Evolutionary conservation across 2,888 invertebrate species (phyloP), one percentile per base, ranked within the genome.

Genomic region (Diarsia mendica): DNA sequence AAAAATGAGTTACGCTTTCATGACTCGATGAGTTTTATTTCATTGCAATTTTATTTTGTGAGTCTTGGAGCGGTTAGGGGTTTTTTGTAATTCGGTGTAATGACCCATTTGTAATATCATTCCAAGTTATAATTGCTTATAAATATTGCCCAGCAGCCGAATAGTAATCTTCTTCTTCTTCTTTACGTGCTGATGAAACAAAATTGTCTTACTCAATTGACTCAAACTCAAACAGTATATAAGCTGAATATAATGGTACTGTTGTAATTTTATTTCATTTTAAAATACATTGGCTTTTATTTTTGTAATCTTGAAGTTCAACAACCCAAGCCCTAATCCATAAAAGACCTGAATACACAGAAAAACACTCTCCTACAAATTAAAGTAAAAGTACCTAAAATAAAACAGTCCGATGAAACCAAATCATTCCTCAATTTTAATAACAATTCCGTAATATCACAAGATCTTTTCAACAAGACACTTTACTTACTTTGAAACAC

Each of bases 401-500:
- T 20, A 60, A 33, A 20, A 39, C 3, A 44, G 23, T 60, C 15
- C 9, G 6, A 28, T 39, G 11, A 46, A 55, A 48, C 10, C 13
- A 55, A 55, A 55, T 44, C 6, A 39, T 58, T 51, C 18, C 63
- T 8, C 18, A n/a, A 61, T 71, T 46, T 33, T 18, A 55, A 33
- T 55, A 4, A 13, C 13, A 58, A 48, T 23, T 33, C 10, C 6
- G 15, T 39, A 64, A 33, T 20, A 23, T 49, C 44, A 13, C 18
- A 51, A 68, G 49, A 73, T 48, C 63, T 23, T 67, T 44, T 53
- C 53, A 82, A 46, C n/a, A 55, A 18, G n/a, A 63, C n/a, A 69
- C 61, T 79, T 67, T 64, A n/a, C 64, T 67, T 64, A n/a, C 64
- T 80, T 53, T 65, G 39, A 63, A 58, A 68, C 39, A 61, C 53